Base-by-base conservation (phyloP, 2,797 vertebrate genomes). In the Kryptolebias ocellatus region DNA sequence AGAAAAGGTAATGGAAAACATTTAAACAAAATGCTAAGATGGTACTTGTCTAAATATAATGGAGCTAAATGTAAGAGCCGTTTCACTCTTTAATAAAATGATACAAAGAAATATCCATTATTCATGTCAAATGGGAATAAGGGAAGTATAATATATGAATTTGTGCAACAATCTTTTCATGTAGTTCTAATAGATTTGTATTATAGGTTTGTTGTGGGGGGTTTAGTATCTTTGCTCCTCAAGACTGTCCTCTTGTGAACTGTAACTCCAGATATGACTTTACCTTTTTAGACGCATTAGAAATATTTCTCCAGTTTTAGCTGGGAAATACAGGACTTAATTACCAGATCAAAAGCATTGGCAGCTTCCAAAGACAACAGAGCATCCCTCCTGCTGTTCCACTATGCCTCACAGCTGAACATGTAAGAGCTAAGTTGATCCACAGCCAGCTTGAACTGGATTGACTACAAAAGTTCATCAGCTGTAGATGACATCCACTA, bases 41-140 rank as follows among this genome's bases (percentile, higher is more conserved):
- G 46, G n/a, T 42, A 53, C 24, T 27, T 49, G n/a, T 65, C 50
- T 70, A 51, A 27, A 64, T 17, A 72, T 4, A 59, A 45, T 71
- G 12, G 44, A 44, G 55, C 55, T 59, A 67, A 58, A 52, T 27
- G 56, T 53, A 45, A 37, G 17, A 31, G n/a, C 42, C 58, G 28
- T 46, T 71, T 64, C 44, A 42, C 16, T 54, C 39, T 62, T 44
- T 18, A 28, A 63, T 63, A 5, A 63, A 53, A 53, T 53, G 24
- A 53, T 39, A 5, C 4, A 39, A 62, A 18, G 16, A 29, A 44
- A 18, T 50, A 44, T 62, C 53, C 4, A 64, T 64, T 70, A 61
- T 31, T 10, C 28, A 3, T 18, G 52, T 42, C 4, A 7, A 1
- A 64, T 44, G 11, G 28, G 3, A 27, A 42, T 27, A 60, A 60